Base-by-base conservation (phyloP, 1,140 invertebrate genomes). In the Drosophila rhopaloa region DNA sequence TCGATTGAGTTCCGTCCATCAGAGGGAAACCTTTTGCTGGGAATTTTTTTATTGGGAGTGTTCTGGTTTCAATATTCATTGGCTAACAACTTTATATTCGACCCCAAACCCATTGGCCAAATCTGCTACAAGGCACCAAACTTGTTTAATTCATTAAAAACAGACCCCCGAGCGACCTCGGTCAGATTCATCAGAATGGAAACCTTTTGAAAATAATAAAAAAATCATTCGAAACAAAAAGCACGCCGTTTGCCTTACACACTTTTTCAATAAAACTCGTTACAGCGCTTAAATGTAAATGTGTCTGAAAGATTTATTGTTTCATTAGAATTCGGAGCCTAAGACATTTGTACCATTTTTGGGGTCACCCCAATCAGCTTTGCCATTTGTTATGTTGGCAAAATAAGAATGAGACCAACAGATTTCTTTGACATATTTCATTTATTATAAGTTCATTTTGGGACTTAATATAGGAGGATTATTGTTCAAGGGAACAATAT, bases 201-300 rank as follows among this genome's bases (percentile, higher is more conserved):
- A 68, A 50, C 37, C 67, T 47, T 56, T 66, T 47, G 6, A 14
- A 54, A 70, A 68, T 40, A 57, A 48, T 57, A 43, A 51, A 35
- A n/a, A 51, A 35, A 16, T 2, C 14, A 51, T 43, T 35, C 19
- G 46, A 53, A 51, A 68, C 9, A 68, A 51, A 53, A 66, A 27
- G n/a, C 47, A 35, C 29, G 9, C 29, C n/a, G 29, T 16, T 40
- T 37, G 50, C 50, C 7, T 55, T 41, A 41, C 40, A 44, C 56
- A 65, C 37, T 43, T 48, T 70, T 48, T 68, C 37, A 66, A 27
- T 57, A 43, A 70, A 71, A 70, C 51, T 70, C 51, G 66, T 72
- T 71, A 72, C 66, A 72, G 16, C 44, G 53, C 37, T 29, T 58
- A 50, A 58, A 71, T 72, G 68, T 71, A 71, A 72, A 72, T 72